These are phyloP conservation scores for Dyspetes luteomarginatus DNA, from an alignment of 2,888 invertebrate species.

Conservation along the genomic window DNA sequence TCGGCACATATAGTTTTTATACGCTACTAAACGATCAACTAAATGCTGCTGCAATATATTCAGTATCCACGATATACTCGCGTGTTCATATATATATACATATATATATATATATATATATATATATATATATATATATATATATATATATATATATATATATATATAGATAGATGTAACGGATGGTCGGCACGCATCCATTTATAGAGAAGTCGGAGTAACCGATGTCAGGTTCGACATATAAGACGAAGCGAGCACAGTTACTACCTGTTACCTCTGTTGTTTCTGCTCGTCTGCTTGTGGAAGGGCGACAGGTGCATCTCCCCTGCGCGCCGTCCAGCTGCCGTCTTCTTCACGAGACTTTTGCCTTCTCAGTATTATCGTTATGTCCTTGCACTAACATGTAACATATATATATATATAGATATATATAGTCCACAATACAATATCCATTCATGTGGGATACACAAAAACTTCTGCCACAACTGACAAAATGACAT, in stretches of 20 bases:
- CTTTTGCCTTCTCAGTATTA: slow-evolving; percentile 55
- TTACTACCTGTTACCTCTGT: slow-evolving; percentile 75
- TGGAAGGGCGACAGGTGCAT: slow-evolving; percentile 80
- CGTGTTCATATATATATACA: slow-evolving; percentile 1
- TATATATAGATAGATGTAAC: slow-evolving; percentile 64
- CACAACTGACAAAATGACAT: slow-evolving; percentile 49
- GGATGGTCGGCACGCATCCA: slow-evolving; percentile 71
- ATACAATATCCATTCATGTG: not conserved
- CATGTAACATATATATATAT: slow-evolving; percentile 28
- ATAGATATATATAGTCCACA: not conserved
- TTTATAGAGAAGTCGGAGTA: slow-evolving; percentile 62
- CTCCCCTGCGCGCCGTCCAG: slow-evolving; percentile 77
- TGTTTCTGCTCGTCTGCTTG: slow-evolving; percentile 76
- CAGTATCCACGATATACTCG: not conserved
- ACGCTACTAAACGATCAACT: slow-evolving; percentile 30
- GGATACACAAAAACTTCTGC: slow-evolving; percentile 51
- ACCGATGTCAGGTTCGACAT: slow-evolving; percentile 69
- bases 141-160: slow-evolving; percentile 18
- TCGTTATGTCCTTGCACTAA: slow-evolving; percentile 49
- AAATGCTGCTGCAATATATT: slow-evolving; percentile 24
- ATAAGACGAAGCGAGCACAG: slow-evolving; percentile 55
- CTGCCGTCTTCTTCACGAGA: slow-evolving; percentile 77
- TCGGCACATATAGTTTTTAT: not conserved
- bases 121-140: slow-evolving; percentile 3
- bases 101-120: not conserved